phyloP scores from a whole-genome alignment of 2,113 vertebrate genomes.

The Oncorhynchus mykiss region DNA sequence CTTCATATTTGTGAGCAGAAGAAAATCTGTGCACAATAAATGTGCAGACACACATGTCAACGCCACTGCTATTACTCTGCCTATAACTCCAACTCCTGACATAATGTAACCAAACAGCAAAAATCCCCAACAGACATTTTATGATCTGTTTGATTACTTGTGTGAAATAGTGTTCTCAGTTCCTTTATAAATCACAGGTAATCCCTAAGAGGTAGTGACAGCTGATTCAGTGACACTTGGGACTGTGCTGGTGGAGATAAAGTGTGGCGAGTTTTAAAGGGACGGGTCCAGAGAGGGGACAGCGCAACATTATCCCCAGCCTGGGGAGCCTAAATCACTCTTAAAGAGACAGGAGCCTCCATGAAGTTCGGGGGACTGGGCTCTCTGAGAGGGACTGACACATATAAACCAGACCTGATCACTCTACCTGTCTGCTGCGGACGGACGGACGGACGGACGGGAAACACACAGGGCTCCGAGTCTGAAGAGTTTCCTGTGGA shows the following conservation, averaged over 20 bases:
- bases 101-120: slow-evolving; percentile 54
- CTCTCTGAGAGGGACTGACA: slow-evolving; percentile 58
- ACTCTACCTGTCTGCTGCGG: slow-evolving; percentile 82
- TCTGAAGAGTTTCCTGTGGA: slow-evolving; percentile 86
- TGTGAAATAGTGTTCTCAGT: slow-evolving; percentile 58
- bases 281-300: too few species aligned
- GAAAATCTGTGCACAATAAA: slow-evolving; percentile 25
- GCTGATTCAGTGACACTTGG: slow-evolving; percentile 50
- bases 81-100: slow-evolving; percentile 12
- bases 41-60: slow-evolving; percentile 32
- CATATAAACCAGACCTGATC: slow-evolving; percentile 59
- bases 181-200: slow-evolving; percentile 56
- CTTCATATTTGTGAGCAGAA: slow-evolving; percentile 17
- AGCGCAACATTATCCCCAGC: slow-evolving; percentile 46
- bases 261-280: too few species aligned
- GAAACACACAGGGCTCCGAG: slow-evolving; percentile 80
- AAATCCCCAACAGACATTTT: slow-evolving; percentile 46
- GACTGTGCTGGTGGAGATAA: too few species aligned
- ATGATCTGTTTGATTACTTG: slow-evolving; percentile 43
- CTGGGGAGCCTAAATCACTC: slow-evolving; percentile 59
- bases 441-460: slow-evolving; percentile 52
- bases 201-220: slow-evolving; percentile 59
- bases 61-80: slow-evolving; percentile 23
- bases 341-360: slow-evolving; percentile 79
- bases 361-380: slow-evolving; percentile 63